A percentile compares a stretch with the other conserved stretches of the same genome.
Conservation (phyloP, 2,888 invertebrate genomes). For the Panopea generosa region DNA sequence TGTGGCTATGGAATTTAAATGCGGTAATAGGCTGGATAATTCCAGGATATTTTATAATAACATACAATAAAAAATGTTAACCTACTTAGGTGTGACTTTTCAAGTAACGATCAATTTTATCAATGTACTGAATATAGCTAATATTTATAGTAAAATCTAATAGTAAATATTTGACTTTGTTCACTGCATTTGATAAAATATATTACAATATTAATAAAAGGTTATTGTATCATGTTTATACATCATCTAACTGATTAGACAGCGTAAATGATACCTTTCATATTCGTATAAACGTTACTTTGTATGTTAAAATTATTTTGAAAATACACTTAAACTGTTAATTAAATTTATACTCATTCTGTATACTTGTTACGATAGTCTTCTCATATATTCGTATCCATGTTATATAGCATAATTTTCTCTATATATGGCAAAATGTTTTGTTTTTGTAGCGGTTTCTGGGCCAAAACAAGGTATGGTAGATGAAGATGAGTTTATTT, state of each 20-base stretch:
- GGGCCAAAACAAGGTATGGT: too few species aligned
- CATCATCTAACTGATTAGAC: background rate
- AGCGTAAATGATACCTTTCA: background rate
- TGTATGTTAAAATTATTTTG: background rate
- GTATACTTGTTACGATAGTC: too few species aligned
- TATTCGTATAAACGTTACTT: background rate
- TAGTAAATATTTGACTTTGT: conserved; percentile 4
- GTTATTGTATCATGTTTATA: background rate
- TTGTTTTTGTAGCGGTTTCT: too few species aligned
- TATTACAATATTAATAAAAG: too few species aligned
- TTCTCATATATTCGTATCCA: too few species aligned
- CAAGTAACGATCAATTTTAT: conserved; percentile 14
- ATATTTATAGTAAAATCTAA: background rate
- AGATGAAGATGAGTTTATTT: too few species aligned
- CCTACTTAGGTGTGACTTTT: too few species aligned
- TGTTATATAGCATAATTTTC: too few species aligned
- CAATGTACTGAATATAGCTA: background rate
- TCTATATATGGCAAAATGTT: too few species aligned
- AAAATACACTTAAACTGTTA: too few species aligned
- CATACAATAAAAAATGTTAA: conserved; percentile 1
- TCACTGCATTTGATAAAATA: conserved; percentile 6
- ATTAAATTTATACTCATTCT: too few species aligned
- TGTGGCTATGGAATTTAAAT: conserved; percentile 14
- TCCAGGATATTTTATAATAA: background rate
- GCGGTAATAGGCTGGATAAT: conserved; percentile 8